Conservation (phyloP, 1,140 invertebrate genomes). For the Drosophila kanapiae region DNA sequence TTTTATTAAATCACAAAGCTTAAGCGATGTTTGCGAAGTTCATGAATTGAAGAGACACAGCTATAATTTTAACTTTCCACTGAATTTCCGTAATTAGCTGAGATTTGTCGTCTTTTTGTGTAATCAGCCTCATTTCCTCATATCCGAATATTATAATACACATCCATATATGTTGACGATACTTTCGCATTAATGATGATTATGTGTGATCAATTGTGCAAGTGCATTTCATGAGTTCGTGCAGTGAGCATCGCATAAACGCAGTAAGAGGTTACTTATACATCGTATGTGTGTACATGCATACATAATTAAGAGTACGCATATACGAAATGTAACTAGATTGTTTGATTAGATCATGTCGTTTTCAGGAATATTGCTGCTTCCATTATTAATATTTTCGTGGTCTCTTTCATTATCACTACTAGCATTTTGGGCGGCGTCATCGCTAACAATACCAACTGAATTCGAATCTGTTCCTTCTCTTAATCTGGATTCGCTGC, state of each 20-base stretch:
- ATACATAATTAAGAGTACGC: neutral
- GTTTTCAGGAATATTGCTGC: conserved; percentile 8
- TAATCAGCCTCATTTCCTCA: too few relatives aligned
- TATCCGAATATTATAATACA: too few relatives aligned
- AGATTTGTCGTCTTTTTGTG: too few relatives aligned
- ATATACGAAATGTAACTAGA: conserved; percentile 10
- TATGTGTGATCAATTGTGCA: too few relatives aligned
- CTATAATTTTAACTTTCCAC: too few relatives aligned
- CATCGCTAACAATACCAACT: neutral
- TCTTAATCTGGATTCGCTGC: conserved; percentile 7
- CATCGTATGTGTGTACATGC: neutral
- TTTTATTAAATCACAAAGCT: too few relatives aligned
- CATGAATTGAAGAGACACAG: too few relatives aligned
- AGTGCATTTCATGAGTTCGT: neutral
- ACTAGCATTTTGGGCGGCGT: neutral
- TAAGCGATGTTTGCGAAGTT: too few relatives aligned
- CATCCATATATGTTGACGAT: too few relatives aligned
- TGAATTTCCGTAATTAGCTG: too few relatives aligned
- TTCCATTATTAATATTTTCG: conserved; percentile 15
- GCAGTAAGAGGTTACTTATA: neutral
- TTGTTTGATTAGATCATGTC: conserved; percentile 12
- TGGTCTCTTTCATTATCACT: conserved; percentile 7
- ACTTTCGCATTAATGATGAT: too few relatives aligned
- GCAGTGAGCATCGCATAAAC: neutral
- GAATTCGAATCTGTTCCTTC: conserved; percentile 1